Evolutionary conservation across 1,140 invertebrate genomes (phyloP), one percentile per base, ranked within the genome.

Genomic region (Ditylenchus dipsaci): DNA sequence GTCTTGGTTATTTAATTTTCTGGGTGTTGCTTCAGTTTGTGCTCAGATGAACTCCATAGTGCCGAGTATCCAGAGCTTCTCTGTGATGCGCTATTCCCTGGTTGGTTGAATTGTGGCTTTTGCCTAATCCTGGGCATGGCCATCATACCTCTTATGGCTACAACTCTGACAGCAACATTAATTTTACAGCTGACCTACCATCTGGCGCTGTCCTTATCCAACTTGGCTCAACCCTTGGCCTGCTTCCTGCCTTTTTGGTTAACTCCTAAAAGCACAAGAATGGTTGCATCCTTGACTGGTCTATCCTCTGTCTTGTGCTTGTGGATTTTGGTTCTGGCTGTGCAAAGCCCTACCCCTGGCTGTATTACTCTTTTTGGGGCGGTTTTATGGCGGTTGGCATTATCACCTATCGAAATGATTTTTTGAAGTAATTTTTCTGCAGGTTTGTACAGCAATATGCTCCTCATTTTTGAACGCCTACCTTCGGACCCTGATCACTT

Each of bases 141-240:
- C n/a, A n/a, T n/a, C n/a, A n/a, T n/a, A n/a, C n/a, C n/a, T n/a
- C n/a, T n/a, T n/a, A n/a, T n/a, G n/a, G n/a, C n/a, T n/a, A n/a
- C n/a, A n/a, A n/a, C n/a, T n/a, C n/a, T n/a, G n/a, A n/a, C n/a
- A n/a, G n/a, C n/a, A n/a, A n/a, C n/a, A n/a, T n/a, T n/a, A n/a
- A n/a, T n/a, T n/a, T 53, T 53, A 3, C 49, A 76, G 76, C 26
- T 74, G 1, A 76, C 75, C 17, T 76, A 76, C 61, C 75, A 76
- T 61, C 58, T 78, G 61, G 75, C 75, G 21, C 57, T 76, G 21
- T 49, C 75, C 1, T 30, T 76, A 8, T 62, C 70, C n/a, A 77
- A 65, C 47, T 47, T 76, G n/a, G 47, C 72, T 15, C 72, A 73
- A 27, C 76, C 75, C 15, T 15, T 75, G 17, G 75, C 75, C 38